These are phyloP conservation scores for Phyllotis vaccarum DNA, from an alignment of 2,797 vertebrate species.

Conservation along the genomic window DNA sequence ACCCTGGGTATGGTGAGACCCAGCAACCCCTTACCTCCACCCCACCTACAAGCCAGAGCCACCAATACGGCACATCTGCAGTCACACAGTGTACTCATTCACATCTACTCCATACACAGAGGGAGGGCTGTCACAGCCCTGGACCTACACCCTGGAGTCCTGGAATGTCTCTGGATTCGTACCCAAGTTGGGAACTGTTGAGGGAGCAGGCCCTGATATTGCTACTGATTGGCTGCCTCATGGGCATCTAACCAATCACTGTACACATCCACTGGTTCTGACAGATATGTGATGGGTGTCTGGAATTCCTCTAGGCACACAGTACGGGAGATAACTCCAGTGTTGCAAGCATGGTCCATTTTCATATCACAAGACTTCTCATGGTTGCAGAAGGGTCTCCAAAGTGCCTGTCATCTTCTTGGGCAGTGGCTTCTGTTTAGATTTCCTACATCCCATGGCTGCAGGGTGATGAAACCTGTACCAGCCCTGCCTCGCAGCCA, in stretches of 20 bases:
- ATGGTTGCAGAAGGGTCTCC: constrained; percentile 97
- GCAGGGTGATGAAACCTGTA: constrained; percentile 33
- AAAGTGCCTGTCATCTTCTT: constrained; percentile 97
- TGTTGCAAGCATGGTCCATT: constrained; percentile 96
- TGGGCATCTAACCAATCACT: constrained; percentile 98
- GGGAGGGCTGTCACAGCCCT: not conserved
- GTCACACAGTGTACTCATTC: not conserved
- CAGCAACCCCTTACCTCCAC: not conserved
- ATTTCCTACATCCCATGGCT: constrained; percentile 95
- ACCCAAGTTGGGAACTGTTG: not conserved
- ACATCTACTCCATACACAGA: not conserved
- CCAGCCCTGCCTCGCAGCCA: too few species aligned
- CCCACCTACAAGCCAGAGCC: not conserved
- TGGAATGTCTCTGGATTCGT: constrained; percentile 75
- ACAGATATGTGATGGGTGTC: constrained; percentile 97
- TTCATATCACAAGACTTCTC: constrained; percentile 98
- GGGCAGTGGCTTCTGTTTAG: constrained; percentile 95
- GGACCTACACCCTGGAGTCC: too few species aligned
- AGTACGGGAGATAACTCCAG: constrained; percentile 96
- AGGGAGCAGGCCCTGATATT: constrained; percentile 51
- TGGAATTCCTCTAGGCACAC: constrained; percentile 98
- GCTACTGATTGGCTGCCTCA: constrained; percentile 97
- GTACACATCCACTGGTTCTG: constrained; percentile 96
- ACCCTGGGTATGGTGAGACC: not conserved
- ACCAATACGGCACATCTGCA: not conserved